Percentiles rank a stretch among this genome's conserved stretches.
Evolutionary conservation across 2,113 vertebrate genomes (phyloP).

Genomic region (Scatophagus argus): DNA sequence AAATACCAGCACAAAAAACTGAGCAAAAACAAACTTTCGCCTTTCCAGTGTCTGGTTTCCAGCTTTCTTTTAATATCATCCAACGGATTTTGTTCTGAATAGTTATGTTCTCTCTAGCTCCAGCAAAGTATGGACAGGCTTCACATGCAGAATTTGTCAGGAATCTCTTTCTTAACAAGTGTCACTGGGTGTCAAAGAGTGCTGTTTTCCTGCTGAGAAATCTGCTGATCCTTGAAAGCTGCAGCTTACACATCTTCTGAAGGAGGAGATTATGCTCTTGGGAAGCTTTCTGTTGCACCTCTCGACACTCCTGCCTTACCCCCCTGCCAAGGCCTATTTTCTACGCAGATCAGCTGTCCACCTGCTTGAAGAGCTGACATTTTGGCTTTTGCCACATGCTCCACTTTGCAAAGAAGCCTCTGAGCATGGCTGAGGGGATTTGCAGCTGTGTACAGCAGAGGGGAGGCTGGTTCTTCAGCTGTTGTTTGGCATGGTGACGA

Average conservation of each 20-base stretch:
- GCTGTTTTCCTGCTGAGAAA: conserved; percentile 58
- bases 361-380: conserved; percentile 76
- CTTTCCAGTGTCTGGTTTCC: conserved; percentile 4
- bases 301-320: conserved; percentile 44
- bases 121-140: conserved; percentile 28
- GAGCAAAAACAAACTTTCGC: conserved; percentile 22
- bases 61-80: conserved; percentile 19
- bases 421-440: conserved; percentile 54
- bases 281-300: conserved; percentile 65
- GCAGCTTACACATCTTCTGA: conserved; percentile 72
- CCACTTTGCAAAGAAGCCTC: conserved; percentile 58
- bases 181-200: conserved; percentile 45
- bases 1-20: conserved; percentile 12
- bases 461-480: conserved; percentile 57
- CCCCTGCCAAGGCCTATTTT: conserved; percentile 70
- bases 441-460: conserved; percentile 63
- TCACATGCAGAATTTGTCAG: conserved; percentile 22
- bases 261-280: conserved; percentile 62
- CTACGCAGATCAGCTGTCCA: conserved; percentile 77
- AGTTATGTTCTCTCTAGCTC: conserved; percentile 14
- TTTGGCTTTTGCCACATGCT: conserved; percentile 62
- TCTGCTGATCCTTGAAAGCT: conserved; percentile 68
- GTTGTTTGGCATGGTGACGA: conserved; percentile 56
- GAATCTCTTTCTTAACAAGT: conserved; percentile 29
- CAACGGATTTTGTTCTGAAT: not conserved